Conservation (phyloP, 2,888 invertebrate genomes). For the Chesias legatella region DNA sequence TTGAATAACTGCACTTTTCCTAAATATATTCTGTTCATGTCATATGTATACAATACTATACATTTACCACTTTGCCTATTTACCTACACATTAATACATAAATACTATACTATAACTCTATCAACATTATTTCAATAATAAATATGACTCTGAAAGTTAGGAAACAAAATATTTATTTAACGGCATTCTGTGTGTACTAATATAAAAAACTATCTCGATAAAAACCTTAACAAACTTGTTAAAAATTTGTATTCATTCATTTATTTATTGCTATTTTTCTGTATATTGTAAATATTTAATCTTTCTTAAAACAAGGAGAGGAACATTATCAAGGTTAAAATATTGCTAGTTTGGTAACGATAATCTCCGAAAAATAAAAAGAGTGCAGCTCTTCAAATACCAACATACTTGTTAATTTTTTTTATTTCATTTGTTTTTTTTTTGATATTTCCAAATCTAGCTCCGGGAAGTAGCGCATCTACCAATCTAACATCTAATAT, state of each 20-base stretch:
- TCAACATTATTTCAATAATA: slow-evolving; percentile 75
- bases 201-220: slow-evolving; percentile 78
- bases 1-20: slow-evolving; percentile 81
- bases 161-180: slow-evolving; percentile 76
- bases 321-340: slow-evolving; percentile 78
- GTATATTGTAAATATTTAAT: slow-evolving; percentile 80
- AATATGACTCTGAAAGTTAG: slow-evolving; percentile 83
- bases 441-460: slow-evolving; percentile 53
- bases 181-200: slow-evolving; percentile 74
- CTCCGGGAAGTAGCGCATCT: slow-evolving; percentile 78
- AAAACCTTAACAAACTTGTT: slow-evolving; percentile 78
- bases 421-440: slow-evolving; percentile 47
- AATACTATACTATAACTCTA: slow-evolving; percentile 80
- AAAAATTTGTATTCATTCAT: slow-evolving; percentile 64
- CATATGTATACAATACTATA: slow-evolving; percentile 60
- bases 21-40: slow-evolving; percentile 61
- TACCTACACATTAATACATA: slow-evolving; percentile 82
- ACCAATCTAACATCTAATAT: slow-evolving; percentile 74
- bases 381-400: slow-evolving; percentile 81
- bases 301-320: slow-evolving; percentile 81
- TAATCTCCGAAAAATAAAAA: slow-evolving; percentile 65
- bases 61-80: slow-evolving; percentile 64
- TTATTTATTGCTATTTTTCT: slow-evolving; percentile 78
- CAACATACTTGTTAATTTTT: slow-evolving; percentile 57
- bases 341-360: slow-evolving; percentile 78